Conservation (phyloP, 2,888 invertebrate genomes). For the Eilema griseolum region DNA sequence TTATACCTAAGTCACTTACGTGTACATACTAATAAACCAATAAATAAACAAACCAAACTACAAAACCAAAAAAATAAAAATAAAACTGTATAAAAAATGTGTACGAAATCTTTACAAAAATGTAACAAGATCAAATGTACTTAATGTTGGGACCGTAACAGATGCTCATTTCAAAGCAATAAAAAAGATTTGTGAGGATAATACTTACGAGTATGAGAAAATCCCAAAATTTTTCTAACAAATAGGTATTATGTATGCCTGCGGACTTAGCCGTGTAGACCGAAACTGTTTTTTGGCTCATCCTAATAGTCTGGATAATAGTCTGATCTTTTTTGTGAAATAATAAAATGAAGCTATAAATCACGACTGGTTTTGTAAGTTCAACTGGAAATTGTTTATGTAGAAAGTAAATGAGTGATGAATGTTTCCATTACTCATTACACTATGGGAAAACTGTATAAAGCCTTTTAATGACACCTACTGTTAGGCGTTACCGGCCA, state of each 20-base stretch:
- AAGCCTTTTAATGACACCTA: no score
- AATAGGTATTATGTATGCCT: slow-evolving; percentile 11
- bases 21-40: no score
- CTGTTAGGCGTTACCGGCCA: no score
- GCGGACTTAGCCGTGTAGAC: slow-evolving; percentile 10
- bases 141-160: slow-evolving; percentile 22
- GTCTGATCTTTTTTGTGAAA: slow-evolving; percentile 12
- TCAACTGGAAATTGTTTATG: not conserved
- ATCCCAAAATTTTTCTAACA: slow-evolving; percentile 25
- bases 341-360: slow-evolving; percentile 5
- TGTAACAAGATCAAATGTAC: slow-evolving; percentile 3
- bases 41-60: no score
- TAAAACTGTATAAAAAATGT: not conserved
- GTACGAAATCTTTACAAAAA: slow-evolving; percentile 9
- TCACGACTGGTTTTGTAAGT: not conserved
- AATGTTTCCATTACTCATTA: not conserved
- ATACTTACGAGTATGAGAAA: slow-evolving; percentile 18
- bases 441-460: not conserved
- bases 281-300: slow-evolving; percentile 21
- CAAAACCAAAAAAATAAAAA: not conserved
- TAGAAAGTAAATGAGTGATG: not conserved
- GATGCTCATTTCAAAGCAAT: slow-evolving; percentile 33
- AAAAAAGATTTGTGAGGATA: slow-evolving; percentile 41
- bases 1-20: no score
- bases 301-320: slow-evolving; percentile 10